Conservation (phyloP, 2,888 invertebrate genomes). For the Ornithoptera alexandrae region DNA sequence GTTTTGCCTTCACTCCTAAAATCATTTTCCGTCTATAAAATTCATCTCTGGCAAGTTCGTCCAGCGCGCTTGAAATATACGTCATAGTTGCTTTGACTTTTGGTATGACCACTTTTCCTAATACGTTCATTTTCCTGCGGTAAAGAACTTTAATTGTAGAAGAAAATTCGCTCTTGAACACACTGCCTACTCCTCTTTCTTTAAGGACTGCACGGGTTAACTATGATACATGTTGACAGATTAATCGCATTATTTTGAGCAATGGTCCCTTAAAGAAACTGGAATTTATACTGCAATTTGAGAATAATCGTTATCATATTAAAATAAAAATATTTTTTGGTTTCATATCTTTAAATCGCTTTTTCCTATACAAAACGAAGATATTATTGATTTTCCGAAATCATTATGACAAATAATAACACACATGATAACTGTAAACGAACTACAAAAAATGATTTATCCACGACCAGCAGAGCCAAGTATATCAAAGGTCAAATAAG, state of each 20-base stretch:
- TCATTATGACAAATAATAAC: neutral
- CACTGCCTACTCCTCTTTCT: slow-evolving; percentile 37
- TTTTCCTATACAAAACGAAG: neutral
- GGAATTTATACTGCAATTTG: slow-evolving; percentile 3
- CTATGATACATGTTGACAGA: neutral
- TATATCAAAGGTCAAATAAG: slow-evolving; percentile 12
- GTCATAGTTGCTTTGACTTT: slow-evolving; percentile 41
- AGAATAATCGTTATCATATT: neutral
- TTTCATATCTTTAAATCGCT: neutral
- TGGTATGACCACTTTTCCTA: slow-evolving; percentile 48
- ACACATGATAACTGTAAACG: neutral
- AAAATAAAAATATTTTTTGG: neutral
- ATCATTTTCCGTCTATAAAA: slow-evolving; percentile 36
- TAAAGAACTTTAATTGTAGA: slow-evolving; percentile 19
- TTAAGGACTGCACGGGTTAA: slow-evolving; percentile 38
- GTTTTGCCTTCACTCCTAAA: slow-evolving; percentile 38
- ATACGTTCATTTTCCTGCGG: slow-evolving; percentile 46
- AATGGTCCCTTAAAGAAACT: slow-evolving; percentile 6
- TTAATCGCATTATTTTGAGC: neutral
- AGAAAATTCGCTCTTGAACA: slow-evolving; percentile 24
- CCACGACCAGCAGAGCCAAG: neutral
- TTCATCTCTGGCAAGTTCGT: slow-evolving; percentile 51
- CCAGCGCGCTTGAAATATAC: slow-evolving; percentile 45
- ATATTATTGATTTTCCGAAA: neutral
- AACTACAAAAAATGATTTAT: slow-evolving; percentile 1